Evolutionary conservation across 2,797 vertebrate genomes (phyloP).

Genomic region (Anas georgica): DNA sequence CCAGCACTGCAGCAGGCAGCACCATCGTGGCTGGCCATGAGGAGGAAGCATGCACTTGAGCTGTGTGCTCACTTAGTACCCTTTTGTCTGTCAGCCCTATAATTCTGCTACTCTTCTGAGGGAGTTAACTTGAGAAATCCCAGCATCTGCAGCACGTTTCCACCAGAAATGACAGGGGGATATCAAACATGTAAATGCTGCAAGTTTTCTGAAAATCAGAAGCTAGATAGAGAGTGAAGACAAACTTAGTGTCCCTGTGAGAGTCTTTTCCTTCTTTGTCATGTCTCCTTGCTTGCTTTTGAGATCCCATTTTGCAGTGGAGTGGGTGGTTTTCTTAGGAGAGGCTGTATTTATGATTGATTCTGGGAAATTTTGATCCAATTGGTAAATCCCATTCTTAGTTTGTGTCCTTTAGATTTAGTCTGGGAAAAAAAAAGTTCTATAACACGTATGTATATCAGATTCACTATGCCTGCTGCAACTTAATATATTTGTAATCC

Average conservation of each 20-base stretch:
- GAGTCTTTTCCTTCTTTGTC: not conserved
- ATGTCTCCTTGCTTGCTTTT: not conserved
- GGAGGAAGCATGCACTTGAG: not conserved
- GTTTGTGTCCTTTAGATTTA: not conserved
- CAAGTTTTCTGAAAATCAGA: not conserved
- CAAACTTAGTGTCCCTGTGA: not conserved
- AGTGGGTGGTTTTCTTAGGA: not conserved
- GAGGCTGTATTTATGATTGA: not conserved
- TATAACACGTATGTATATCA: not conserved
- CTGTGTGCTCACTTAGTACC: not conserved
- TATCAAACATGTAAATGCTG: not conserved
- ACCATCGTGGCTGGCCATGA: not conserved
- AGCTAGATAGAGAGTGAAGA: not conserved
- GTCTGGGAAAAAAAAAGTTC: not conserved
- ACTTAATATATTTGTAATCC: not conserved
- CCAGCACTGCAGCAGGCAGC: not conserved
- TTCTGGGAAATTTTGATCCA: not conserved
- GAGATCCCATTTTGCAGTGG: not conserved
- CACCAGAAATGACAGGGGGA: not conserved
- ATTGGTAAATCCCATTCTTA: not conserved
- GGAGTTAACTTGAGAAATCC: not conserved
- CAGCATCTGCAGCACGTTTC: not conserved
- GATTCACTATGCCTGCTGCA: not conserved
- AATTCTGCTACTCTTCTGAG: not conserved
- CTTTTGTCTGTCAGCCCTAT: not conserved